phyloP scores from a whole-genome alignment of 2,888 invertebrate species.

The Ectobius pallidus region DNA sequence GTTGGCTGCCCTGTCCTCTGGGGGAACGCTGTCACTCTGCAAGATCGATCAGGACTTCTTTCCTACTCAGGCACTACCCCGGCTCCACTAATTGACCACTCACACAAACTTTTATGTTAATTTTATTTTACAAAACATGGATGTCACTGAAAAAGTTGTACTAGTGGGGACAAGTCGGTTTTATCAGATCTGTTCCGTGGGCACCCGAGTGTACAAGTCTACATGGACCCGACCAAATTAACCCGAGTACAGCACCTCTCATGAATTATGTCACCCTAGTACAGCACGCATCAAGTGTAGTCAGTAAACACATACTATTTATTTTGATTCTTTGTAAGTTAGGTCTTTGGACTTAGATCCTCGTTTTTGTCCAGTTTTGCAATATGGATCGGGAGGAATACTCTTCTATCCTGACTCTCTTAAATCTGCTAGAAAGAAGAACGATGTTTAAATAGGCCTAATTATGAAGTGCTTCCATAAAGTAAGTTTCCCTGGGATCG shows the following conservation, averaged over 20 bases:
- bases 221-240: slow-evolving; percentile 4
- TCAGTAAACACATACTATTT: too few relatives aligned
- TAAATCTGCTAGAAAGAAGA: too few relatives aligned
- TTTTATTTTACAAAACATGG: slow-evolving; percentile 19
- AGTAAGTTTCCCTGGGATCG: too few relatives aligned
- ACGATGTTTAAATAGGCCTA: too few relatives aligned
- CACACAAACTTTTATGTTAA: slow-evolving; percentile 11
- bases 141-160: neutral
- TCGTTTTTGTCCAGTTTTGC: too few relatives aligned
- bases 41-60: neutral
- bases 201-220: slow-evolving; percentile 5
- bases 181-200: slow-evolving; percentile 21
- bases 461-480: too few relatives aligned
- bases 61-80: neutral
- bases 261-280: too few relatives aligned
- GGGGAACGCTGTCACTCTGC: neutral
- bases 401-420: too few relatives aligned
- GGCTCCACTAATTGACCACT: slow-evolving; percentile 12
- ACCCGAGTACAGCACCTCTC: neutral
- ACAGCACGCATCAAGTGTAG: too few relatives aligned
- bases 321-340: too few relatives aligned
- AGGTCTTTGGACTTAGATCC: too few relatives aligned
- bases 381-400: too few relatives aligned
- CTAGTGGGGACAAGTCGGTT: neutral
- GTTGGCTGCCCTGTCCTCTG: neutral